A percentile compares a stretch with the other conserved stretches of the same genome.
Evolutionary conservation across 2,888 invertebrate genomes (phyloP).

Genomic region (Uropetala carovei): DNA sequence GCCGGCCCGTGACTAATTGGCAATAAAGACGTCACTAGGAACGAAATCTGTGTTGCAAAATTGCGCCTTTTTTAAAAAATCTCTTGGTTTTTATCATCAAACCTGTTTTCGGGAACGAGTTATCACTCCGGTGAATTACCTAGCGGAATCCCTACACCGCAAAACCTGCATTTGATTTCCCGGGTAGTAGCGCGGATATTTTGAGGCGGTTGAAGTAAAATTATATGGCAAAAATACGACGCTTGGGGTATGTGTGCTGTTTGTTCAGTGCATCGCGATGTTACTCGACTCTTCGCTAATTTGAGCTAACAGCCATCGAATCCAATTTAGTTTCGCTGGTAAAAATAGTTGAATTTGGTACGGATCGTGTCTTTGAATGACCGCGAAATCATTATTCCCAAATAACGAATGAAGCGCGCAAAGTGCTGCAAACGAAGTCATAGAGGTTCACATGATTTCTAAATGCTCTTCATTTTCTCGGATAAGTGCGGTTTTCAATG

Average conservation of each 20-base stretch:
- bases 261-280: neutral
- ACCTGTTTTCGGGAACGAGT: neutral
- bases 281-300: too few relatives aligned
- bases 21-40: slow-evolving; percentile 4
- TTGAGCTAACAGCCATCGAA: too few relatives aligned
- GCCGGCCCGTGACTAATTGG: slow-evolving; percentile 40
- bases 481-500: too few relatives aligned
- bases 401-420: too few relatives aligned
- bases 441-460: too few relatives aligned
- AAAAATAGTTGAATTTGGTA: too few relatives aligned
- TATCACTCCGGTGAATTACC: neutral
- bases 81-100: neutral
- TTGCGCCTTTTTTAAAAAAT: neutral
- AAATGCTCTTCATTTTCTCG: too few relatives aligned
- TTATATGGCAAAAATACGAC: neutral
- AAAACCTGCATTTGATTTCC: neutral
- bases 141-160: neutral
- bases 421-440: too few relatives aligned
- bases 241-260: neutral
- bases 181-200: neutral
- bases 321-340: too few relatives aligned
- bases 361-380: too few relatives aligned
- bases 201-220: too few relatives aligned
- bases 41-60: neutral
- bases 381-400: too few relatives aligned